Conservation (phyloP, 2,888 invertebrate species). For the Sialis fuliginosa region DNA sequence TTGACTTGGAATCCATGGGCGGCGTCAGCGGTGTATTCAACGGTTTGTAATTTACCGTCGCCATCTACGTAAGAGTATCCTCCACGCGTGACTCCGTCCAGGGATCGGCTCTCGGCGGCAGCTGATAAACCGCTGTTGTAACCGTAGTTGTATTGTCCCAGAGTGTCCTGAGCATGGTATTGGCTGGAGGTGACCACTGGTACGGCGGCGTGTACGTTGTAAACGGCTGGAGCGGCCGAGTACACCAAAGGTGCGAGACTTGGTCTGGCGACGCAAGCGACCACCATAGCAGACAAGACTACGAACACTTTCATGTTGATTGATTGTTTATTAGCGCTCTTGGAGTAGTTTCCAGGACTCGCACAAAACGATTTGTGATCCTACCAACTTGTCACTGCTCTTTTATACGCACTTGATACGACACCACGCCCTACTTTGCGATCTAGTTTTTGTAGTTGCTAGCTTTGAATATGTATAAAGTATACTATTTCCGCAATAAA, state of each 20-base stretch:
- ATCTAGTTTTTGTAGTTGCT: too few relatives aligned
- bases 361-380: too few relatives aligned
- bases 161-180: slow-evolving; percentile 40
- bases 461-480: too few relatives aligned
- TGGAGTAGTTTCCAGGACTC: background rate
- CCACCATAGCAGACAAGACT: background rate
- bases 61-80: slow-evolving; percentile 42
- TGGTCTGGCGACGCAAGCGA: background rate
- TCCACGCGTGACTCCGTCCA: slow-evolving; percentile 40
- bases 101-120: slow-evolving; percentile 35
- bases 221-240: background rate
- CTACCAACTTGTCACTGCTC: too few relatives aligned
- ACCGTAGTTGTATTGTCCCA: slow-evolving; percentile 42
- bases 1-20: slow-evolving; percentile 39
- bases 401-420: too few relatives aligned
- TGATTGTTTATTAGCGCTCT: background rate
- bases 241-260: background rate
- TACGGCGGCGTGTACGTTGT: background rate
- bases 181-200: slow-evolving; percentile 14
- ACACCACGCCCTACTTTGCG: too few relatives aligned
- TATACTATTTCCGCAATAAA: too few relatives aligned
- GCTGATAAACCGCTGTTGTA: slow-evolving; percentile 39
- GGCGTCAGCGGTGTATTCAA: slow-evolving; percentile 36
- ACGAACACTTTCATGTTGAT: background rate
- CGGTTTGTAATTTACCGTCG: slow-evolving; percentile 37